Evolutionary conservation across 2,113 vertebrate species (phyloP), one percentile per base, ranked within the genome.

Genomic region (Baryphthengus martii): DNA sequence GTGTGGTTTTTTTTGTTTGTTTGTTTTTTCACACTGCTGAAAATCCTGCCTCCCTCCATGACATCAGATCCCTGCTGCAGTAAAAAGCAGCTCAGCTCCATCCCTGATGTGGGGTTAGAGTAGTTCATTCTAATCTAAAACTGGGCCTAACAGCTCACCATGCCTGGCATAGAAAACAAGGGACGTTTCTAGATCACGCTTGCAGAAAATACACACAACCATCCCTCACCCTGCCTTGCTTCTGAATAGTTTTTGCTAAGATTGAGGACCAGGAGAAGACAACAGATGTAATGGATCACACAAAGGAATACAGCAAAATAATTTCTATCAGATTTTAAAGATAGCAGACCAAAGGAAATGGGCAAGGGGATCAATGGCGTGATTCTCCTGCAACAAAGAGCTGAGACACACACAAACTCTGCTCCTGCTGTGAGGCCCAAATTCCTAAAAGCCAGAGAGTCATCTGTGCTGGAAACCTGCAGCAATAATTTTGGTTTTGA

Each of bases 181-280:
- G 23, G 7, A 29, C 16, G 11, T 50, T 58, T 70, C 56, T 31
- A 29, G 13, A 39, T 35, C 16, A 10, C 13, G 5, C 17, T 73
- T 52, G 17, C 0, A 35, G 21, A 56, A 88, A 21, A 52, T 11
- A n/a, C 0, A 11, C 6, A 26, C 2, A 20, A 24, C 6, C 13
- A 33, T 17, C n/a, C 24, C 24, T 29, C 5, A 4, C 14, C 3
- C 8, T 5, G 2, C 18, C 53, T 80, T 33, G 17, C 6, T 58
- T 79, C 42, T 9, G 21, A n/a, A 14, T 6, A 14, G 11, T 17
- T 90, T 84, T 40, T 71, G 31, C 31, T 40, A 37, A 9, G 28
- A 25, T 2, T 40, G 21, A 90, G 11, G 52, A 35, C 18, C 55
- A 87, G 59, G 10, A 78, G 29, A 89, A 19, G 44, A 65, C 7